phyloP scores from a whole-genome alignment of 2,797 vertebrate genomes.

The Tangara arthus region DNA sequence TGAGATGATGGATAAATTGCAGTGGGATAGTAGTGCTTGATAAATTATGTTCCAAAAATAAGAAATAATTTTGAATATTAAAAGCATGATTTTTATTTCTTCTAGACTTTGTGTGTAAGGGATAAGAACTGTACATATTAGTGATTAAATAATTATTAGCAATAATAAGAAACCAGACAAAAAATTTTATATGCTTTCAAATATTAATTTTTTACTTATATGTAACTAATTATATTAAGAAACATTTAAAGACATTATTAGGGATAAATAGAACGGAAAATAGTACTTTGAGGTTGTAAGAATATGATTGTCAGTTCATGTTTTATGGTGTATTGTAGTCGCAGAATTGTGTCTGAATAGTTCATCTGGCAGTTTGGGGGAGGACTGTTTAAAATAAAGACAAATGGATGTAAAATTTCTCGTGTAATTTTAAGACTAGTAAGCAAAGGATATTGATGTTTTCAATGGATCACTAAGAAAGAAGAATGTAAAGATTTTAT shows the following conservation, averaged over 20 bases:
- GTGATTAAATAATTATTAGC: background rate
- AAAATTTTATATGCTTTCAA: background rate
- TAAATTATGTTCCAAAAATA: background rate
- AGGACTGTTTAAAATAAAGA: background rate
- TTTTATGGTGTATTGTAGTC: rapidly evolving
- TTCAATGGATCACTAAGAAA: background rate
- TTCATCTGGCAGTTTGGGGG: background rate
- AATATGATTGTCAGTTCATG: background rate
- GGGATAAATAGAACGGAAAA: background rate
- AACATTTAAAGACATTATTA: background rate
- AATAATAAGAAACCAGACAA: background rate
- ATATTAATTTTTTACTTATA: background rate
- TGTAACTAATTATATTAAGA: background rate
- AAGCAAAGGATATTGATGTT: background rate
- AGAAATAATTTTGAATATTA: background rate
- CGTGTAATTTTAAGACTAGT: background rate
- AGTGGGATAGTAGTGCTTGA: background rate
- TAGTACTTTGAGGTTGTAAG: background rate
- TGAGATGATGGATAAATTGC: background rate
- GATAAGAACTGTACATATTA: background rate
- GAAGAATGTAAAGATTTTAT: background rate
- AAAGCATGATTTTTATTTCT: background rate
- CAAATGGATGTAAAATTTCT: background rate
- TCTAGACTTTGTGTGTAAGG: background rate
- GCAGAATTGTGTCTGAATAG: background rate